phyloP scores from a whole-genome alignment of 2,113 vertebrate species.

The Tachysurus vachellii region DNA sequence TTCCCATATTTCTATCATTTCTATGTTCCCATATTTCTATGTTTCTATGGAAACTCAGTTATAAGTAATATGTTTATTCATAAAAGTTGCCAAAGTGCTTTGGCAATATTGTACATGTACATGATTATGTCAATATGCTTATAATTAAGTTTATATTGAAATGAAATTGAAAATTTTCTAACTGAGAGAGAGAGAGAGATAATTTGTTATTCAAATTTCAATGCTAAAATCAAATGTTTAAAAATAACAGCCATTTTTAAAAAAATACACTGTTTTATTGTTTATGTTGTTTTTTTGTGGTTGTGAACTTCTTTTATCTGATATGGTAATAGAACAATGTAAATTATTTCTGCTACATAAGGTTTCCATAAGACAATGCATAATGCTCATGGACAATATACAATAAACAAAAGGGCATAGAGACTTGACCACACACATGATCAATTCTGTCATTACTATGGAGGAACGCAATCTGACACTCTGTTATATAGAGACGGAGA shows the following conservation, averaged over 20 bases:
- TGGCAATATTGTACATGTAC: no score
- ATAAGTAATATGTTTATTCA: no score
- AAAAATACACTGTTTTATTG: not conserved
- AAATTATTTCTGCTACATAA: not conserved
- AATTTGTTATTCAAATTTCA: no score
- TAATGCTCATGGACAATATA: not conserved
- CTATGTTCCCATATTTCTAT: no score
- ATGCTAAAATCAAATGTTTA: not conserved
- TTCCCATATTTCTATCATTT: no score
- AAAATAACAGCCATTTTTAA: not conserved
- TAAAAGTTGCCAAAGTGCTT: no score
- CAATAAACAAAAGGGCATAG: constrained; percentile 7
- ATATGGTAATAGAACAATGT: not conserved
- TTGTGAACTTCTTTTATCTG: not conserved
- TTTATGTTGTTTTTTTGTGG: not conserved
- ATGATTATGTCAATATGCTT: no score
- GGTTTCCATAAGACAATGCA: not conserved
- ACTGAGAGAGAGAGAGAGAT: no score
- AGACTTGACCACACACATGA: constrained; percentile 8
- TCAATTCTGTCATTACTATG: constrained; percentile 5
- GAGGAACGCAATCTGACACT: not conserved
- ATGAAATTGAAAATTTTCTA: no score
- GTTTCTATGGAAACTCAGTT: no score
- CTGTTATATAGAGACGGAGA: constrained; percentile 36
- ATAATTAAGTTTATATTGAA: no score